Evolutionary conservation across 1,140 invertebrate species (phyloP), one percentile per base, ranked within the genome.

Genomic region (Drepana arcuata): DNA sequence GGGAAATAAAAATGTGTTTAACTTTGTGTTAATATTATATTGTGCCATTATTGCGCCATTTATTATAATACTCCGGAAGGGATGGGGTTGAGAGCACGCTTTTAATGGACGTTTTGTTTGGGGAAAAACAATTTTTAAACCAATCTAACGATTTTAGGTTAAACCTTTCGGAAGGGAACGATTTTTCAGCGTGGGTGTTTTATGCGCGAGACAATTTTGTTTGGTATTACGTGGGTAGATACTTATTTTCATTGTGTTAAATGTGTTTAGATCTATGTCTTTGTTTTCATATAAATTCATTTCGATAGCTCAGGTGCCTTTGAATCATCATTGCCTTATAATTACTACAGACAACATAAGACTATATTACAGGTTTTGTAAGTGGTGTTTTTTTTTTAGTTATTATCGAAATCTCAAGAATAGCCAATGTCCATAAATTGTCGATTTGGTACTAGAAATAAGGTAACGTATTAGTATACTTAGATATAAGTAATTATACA

Each of bases 21-120:
- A 81, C 77, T 81, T 81, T 79, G 69, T 72, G 72, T 75, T 81
- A 77, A 75, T 82, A 74, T 79, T 72, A 79, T 82, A 82, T 79
- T 75, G 77, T 75, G 70, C 66, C 69, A 82, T 82, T 82, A 82
- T 82, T 78, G 58, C 71, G 62, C 64, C 77, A 77, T 81, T 81
- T 81, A 77, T 81, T 78, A 81, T 73, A 66, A 77, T 79, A 66
- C 65, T 45, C 59, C 59, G 62, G 69, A 70, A 73, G 71, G 72
- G 74, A 69, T 70, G 71, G 72, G 72, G 68, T 67, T 73, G 64
- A 59, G 52, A 66, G 58, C 59, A 57, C 59, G 44, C 52, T 54
- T 67, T 74, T 78, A 79, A 81, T 79, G 77, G 74, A 71, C 63
- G 70, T 73, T 81, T 81, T 81, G 74, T 79, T 77, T 71, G 58